These are phyloP conservation scores for Artibeus lituratus DNA, from an alignment of 2,797 vertebrate genomes.

Conservation along the genomic window DNA sequence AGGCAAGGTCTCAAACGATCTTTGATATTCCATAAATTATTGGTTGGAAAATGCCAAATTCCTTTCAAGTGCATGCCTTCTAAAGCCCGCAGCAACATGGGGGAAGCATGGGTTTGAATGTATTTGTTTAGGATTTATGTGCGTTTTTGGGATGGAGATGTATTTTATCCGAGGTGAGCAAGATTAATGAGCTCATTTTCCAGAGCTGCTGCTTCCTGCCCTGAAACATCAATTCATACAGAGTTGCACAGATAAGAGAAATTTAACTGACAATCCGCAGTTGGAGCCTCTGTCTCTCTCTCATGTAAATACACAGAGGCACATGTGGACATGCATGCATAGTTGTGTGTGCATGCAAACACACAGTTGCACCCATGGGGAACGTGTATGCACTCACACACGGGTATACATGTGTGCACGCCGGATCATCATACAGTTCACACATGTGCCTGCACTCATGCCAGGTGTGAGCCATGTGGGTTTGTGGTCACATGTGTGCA, in stretches of 20 bases:
- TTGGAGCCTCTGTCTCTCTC: not conserved
- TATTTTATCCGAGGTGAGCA: not conserved
- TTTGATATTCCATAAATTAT: not conserved
- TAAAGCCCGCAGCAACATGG: not conserved
- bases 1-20: not conserved
- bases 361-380: not conserved
- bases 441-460: not conserved
- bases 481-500: no score
- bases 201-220: not conserved
- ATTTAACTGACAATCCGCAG: not conserved
- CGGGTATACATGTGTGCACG: not conserved
- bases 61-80: not conserved
- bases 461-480: no score
- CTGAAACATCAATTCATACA: not conserved
- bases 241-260: not conserved
- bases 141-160: not conserved
- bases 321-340: no score
- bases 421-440: not conserved
- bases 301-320: not conserved
- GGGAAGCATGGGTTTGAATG: not conserved
- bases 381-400: not conserved
- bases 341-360: not conserved
- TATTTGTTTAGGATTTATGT: not conserved
- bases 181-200: not conserved
- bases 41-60: not conserved